Evolutionary conservation across 1,140 invertebrate genomes (phyloP).

Genomic region (Eciton burchellii): DNA sequence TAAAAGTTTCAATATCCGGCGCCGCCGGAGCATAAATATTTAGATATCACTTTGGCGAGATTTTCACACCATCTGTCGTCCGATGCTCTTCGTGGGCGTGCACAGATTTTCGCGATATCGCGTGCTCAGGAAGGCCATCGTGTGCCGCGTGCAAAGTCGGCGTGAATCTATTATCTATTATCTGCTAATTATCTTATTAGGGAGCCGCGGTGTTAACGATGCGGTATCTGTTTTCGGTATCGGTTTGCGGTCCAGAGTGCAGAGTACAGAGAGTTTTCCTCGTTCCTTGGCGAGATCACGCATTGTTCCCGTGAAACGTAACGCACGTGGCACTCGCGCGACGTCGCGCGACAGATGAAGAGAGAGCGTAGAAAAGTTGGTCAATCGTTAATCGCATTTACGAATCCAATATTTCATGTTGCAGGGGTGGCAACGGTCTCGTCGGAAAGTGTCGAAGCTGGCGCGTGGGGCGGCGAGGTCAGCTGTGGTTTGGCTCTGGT

Average conservation of each 20-base stretch:
- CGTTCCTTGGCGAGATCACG: background rate
- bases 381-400: background rate
- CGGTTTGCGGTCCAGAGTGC: no score
- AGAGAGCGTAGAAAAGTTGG: background rate
- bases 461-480: conserved; percentile 73
- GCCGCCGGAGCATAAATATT: conserved; percentile 1
- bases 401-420: conserved; percentile 33
- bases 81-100: background rate
- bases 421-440: conserved; percentile 79
- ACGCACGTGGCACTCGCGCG: background rate
- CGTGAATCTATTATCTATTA: conserved; percentile 34
- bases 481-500: conserved; percentile 71
- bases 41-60: background rate
- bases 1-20: background rate
- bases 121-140: background rate
- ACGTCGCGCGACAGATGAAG: background rate
- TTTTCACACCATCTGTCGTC: background rate
- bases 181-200: conserved; percentile 25
- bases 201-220: background rate
- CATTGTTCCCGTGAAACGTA: background rate
- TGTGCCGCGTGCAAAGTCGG: background rate
- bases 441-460: conserved; percentile 74
- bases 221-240: background rate
- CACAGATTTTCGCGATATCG: background rate
- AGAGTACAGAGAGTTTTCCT: conserved; percentile 13